Evolutionary conservation across 2,113 vertebrate species (phyloP).

Genomic region (Cyrtonyx montezumae): DNA sequence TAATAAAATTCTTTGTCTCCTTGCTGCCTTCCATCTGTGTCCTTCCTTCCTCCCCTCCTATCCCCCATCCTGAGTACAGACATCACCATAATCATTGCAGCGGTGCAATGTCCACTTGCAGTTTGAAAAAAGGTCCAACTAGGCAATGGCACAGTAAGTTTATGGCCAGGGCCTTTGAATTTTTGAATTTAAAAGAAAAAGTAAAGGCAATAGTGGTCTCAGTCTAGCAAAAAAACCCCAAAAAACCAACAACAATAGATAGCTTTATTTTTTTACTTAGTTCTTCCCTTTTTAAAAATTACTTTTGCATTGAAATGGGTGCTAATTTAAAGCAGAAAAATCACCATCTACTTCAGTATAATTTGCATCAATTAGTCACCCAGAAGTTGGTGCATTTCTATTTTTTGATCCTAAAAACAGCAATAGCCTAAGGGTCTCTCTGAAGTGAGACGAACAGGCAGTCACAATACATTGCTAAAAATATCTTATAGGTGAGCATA

Average conservation of each 20-base stretch:
- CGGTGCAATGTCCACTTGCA: neutral
- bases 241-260: neutral
- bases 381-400: slow-evolving; percentile 27
- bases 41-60: neutral
- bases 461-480: neutral
- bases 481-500: neutral
- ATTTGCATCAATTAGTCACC: slow-evolving; percentile 57
- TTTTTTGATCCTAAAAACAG: slow-evolving; percentile 30
- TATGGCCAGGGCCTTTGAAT: neutral
- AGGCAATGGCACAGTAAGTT: neutral
- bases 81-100: neutral
- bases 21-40: neutral
- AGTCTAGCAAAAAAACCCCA: neutral
- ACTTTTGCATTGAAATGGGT: neutral
- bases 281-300: neutral
- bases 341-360: slow-evolving; percentile 3
- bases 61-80: neutral
- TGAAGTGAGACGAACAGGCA: neutral
- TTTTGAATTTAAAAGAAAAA: slow-evolving; percentile 2
- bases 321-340: slow-evolving; percentile 30
- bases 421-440: slow-evolving; percentile 1
- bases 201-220: neutral
- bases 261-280: neutral
- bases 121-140: neutral
- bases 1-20: neutral